Evolutionary conservation across 2,113 vertebrate species (phyloP), one percentile per base, ranked within the genome.

Genomic region (Oryzias melastigma): DNA sequence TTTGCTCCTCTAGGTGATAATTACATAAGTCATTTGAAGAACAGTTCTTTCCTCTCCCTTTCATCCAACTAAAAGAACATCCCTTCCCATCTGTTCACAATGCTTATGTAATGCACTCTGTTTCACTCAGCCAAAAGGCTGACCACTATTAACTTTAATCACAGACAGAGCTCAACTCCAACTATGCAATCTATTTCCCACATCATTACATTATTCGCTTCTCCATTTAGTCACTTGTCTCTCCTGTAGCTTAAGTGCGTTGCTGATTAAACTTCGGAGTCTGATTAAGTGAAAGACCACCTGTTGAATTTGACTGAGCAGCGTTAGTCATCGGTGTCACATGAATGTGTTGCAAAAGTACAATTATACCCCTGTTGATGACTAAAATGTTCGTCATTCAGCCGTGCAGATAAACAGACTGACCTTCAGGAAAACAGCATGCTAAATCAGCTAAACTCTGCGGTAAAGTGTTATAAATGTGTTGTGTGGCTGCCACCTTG

Each of bases 391-490:
- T 40, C 20, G 27, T 62, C 16, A 40, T 35, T 7, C 35, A 46
- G 27, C 27, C 14, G 19, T 35, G 18, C n/a, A 50, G 52, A 35
- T 40, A 70, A 47, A 40, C 40, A 22, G 51, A 18, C 13, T 42
- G 41, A 18, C 35, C 45, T 65, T 2, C 5, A 44, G 46, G 59
- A 63, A 49, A 68, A 35, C 49, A 58, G 50, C 45, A 20, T 58
- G 22, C 50, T 44, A 62, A 63, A 58, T 73, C 70, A 66, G 46
- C 47, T 19, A 18, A 67, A 29, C 55, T 62, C 68, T 27, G 54
- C 66, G 43, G 68, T 81, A 56, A 71, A 67, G 83, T 49, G 70
- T 85, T 82, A 77, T 75, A 72, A 62, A 77, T 77, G 69, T 68
- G 75, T 68, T 76, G 57, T 64, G 67, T 43, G 58, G 77, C 68